Evolutionary conservation across 2,888 invertebrate genomes (phyloP), one percentile per base, ranked within the genome.

Genomic region (Hydraecia micacea): DNA sequence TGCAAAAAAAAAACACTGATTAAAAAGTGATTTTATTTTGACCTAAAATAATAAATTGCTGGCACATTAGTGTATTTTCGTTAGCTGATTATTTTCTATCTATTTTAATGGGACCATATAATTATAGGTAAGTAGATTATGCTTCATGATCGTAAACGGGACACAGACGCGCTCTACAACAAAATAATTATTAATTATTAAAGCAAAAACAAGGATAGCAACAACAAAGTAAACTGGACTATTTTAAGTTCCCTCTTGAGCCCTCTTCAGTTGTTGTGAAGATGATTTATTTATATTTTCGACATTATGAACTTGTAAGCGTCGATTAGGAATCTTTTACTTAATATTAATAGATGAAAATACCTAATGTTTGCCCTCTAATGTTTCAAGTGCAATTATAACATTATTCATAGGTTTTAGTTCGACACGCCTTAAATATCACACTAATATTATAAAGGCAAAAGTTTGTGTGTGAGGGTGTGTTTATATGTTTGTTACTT

Each of bases 161-260:
- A 73, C 42, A 78, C 15, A 28, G n/a, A 71, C 15, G 6, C 25
- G 18, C 25, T 28, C 9, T 32, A 42, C 18, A 15, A 63, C 8
- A 36, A 63, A 42, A 52, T 25, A 39, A 13, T 7, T 8, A 32
- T 32, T 2, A 32, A 46, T 18, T 5, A 46, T n/a, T 11, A n/a
- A 75, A 15, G 28, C 15, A 77, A 63, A 76, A 42, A 74, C 18
- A 13, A 32, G 32, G 32, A 32, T 32, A 32, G 32, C 32, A 36
- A 36, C 4, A 6, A 36, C 36, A 82, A 82, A 75, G 74, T 74
- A 82, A 52, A 82, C 69, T 69, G 68, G 42, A 25, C 36, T 77
- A 62, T 75, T 81, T 73, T 39, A 73, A 77, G 86, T n/a, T n/a
- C n/a, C n/a, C n/a, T n/a, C n/a, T n/a, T n/a, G n/a, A n/a, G n/a